Evolutionary conservation across 2,888 invertebrate genomes (phyloP).

Genomic region (Eremobia ochroleuca): DNA sequence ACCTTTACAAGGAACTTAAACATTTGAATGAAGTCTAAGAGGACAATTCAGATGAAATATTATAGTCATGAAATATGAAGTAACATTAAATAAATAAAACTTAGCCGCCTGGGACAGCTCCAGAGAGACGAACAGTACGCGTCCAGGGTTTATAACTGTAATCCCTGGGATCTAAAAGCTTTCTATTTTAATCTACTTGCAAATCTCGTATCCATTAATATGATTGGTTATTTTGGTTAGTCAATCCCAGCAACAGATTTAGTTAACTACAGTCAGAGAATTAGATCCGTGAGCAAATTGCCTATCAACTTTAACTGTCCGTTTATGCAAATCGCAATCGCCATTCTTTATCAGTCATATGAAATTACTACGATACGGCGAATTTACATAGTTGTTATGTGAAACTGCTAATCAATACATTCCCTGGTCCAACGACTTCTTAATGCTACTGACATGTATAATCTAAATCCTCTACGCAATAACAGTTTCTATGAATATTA

Average conservation of each 20-base stretch:
- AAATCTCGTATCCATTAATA: slow-evolving; percentile 18
- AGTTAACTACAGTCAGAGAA: background rate
- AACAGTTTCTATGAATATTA: slow-evolving; percentile 9
- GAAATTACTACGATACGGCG: background rate
- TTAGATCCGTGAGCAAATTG: background rate
- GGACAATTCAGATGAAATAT: background rate
- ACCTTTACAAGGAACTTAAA: no score
- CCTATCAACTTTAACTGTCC: background rate
- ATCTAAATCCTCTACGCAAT: background rate
- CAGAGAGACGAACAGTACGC: background rate
- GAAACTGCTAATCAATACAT: background rate
- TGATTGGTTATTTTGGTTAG: slow-evolving; percentile 11
- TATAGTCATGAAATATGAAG: background rate
- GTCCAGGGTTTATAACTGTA: background rate
- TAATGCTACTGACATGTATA: background rate
- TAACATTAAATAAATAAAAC: background rate
- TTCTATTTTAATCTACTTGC: slow-evolving; percentile 5
- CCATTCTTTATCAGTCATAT: background rate
- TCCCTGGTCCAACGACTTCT: background rate
- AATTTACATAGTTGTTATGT: background rate
- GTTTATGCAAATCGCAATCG: slow-evolving; percentile 14
- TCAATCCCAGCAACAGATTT: slow-evolving; percentile 20
- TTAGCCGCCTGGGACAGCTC: background rate
- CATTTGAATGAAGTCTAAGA: background rate
- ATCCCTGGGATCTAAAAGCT: background rate